phyloP scores from a whole-genome alignment of 2,113 vertebrate species.

The Entomyzon cyanotis region DNA sequence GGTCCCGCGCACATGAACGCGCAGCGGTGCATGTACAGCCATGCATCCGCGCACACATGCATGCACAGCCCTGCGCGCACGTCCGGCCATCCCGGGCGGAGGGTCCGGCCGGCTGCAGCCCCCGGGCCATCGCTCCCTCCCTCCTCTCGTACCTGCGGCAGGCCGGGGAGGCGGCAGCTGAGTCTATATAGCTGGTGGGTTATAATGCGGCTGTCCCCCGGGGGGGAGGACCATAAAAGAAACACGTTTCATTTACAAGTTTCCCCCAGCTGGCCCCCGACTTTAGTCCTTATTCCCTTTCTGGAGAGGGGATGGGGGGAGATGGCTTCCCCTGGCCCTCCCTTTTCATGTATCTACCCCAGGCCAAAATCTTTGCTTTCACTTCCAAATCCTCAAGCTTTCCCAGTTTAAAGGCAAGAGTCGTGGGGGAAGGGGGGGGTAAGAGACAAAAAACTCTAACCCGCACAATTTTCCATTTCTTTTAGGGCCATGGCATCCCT shows the following conservation, averaged over 20 bases:
- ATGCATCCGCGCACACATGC: not conserved
- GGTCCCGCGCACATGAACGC: rapidly evolving
- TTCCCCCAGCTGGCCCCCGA: conserved; percentile 51
- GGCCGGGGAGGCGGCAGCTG: conserved; percentile 6
- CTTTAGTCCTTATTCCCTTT: not conserved
- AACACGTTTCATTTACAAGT: conserved; percentile 50
- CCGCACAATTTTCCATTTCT: not conserved
- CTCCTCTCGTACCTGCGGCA: not conserved
- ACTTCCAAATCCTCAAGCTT: not conserved
- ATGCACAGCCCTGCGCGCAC: not conserved
- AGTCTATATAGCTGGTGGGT: conserved; percentile 12
- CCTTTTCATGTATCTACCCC: not conserved
- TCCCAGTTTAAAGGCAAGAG: not conserved
- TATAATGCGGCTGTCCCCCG: conserved; percentile 30
- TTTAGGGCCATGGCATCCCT: not conserved
- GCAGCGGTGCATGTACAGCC: rapidly evolving
- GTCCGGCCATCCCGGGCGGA: not conserved
- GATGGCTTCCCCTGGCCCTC: not conserved
- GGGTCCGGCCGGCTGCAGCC: not conserved
- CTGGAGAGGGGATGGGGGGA: not conserved
- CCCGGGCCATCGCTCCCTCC: not conserved
- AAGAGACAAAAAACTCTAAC: not conserved
- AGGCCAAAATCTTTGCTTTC: conserved; percentile 2
- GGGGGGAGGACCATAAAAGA: conserved; percentile 37
- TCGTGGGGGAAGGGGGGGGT: not conserved